Evolutionary conservation across 2,113 vertebrate genomes (phyloP).

Genomic region (Paedocypris sp.): DNA sequence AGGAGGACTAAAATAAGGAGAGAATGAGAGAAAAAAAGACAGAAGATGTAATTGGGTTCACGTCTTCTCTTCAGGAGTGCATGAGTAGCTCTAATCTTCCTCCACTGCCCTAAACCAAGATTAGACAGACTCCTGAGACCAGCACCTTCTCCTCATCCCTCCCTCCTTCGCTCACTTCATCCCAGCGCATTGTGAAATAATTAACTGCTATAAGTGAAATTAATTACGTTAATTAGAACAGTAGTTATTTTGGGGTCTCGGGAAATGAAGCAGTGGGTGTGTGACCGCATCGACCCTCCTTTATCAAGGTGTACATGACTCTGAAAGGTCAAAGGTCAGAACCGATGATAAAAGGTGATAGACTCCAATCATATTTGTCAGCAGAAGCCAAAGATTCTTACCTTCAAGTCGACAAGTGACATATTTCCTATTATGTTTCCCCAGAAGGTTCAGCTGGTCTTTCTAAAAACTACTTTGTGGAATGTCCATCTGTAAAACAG

Average conservation of each 20-base stretch:
- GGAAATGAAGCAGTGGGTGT: slow-evolving; percentile 24
- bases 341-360: background rate
- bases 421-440: background rate
- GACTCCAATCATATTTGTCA: background rate
- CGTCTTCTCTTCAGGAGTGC: slow-evolving; percentile 27
- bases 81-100: slow-evolving; percentile 25
- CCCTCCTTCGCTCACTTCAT: slow-evolving; percentile 36
- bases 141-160: slow-evolving; percentile 53
- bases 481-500: slow-evolving; percentile 4
- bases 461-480: background rate
- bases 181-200: slow-evolving; percentile 63
- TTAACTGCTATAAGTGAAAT: slow-evolving; percentile 76
- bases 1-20: slow-evolving; percentile 10
- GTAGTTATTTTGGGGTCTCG: slow-evolving; percentile 58
- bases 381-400: background rate
- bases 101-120: slow-evolving; percentile 39
- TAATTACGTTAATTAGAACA: slow-evolving; percentile 72
- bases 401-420: background rate
- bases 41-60: slow-evolving; percentile 34
- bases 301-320: background rate
- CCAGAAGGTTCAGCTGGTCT: background rate
- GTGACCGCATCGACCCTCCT: slow-evolving; percentile 19
- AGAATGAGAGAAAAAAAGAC: slow-evolving; percentile 1
- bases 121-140: slow-evolving; percentile 57
- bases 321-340: background rate